Evolutionary conservation across 2,888 invertebrate species (phyloP), one percentile per base, ranked within the genome.

Genomic region (Diogma glabrata): DNA sequence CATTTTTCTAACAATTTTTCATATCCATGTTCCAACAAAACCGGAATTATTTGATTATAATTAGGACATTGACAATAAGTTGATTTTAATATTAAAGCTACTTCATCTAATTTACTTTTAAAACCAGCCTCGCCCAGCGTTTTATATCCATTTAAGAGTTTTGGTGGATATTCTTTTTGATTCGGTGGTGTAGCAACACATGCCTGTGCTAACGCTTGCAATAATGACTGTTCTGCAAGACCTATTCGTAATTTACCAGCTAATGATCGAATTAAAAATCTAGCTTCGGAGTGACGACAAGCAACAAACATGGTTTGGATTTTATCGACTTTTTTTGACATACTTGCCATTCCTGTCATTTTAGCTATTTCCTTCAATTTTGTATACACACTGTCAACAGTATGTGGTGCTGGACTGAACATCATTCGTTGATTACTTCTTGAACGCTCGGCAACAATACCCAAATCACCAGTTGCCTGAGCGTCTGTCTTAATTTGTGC

Each of bases 1-100:
- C 97, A 97, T 62, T 82, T 78, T 28, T 77, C 72, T 0, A 87
- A 84, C 51, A 99, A 73, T 28, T 78, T 79, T 8, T 74, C 69
- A 6, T 89, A 75, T 1, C 95, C 95, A 59, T 86, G 77, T 60
- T 78, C 67, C 53, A 96, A 67, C 43, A 97, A 67, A 9, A 82
- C 82, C 0, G 87, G 82, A 51, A 97, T 74, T 12, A 99, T 77
- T 60, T 77, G 75, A 59, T 90, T 87, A 69, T 93, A 97, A 72
- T 89, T 91, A 16, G 99, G 97, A 65, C 96, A 97, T 72, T 95
- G 91, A 72, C 90, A 92, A 72, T 93, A 96, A 0, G 93, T 87
- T 2, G 90, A 90, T 74, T 97, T 97, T 22, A 97, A 72, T 24
- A 81, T 77, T 12, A 90, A 71, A 0, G 88, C 78, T 55, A 78